Evolutionary conservation across 2,113 vertebrate genomes (phyloP), one percentile per base, ranked within the genome.

Genomic region (Siphamia tubifer): DNA sequence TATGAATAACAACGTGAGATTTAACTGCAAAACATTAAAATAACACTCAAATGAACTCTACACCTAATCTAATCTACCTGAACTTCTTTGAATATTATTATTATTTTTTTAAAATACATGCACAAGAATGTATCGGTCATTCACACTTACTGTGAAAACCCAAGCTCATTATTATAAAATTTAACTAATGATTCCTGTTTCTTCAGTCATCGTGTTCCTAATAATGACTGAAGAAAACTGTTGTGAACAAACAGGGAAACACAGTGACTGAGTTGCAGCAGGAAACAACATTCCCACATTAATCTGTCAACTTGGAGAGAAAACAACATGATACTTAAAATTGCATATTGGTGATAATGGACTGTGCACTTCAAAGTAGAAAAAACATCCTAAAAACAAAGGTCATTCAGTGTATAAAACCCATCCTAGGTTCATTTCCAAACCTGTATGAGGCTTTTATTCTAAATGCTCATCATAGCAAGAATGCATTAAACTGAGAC

Each of bases 401-500:
- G 64, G 42, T 43, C 7, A 40, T 36, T 48, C 16, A 2, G 24
- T 36, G 27, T 40, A 25, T 4, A 10, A 65, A 63, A 48, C 17
- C 44, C 6, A 80, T 66, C 9, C 19, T 21, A 35, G 19, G 53
- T 36, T 64, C 32, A 32, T 51, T 69, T 36, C 60, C 62, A 56
- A 69, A 40, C 79, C 30, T 60, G 45, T 78, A 19, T 42, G 47
- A 44, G 36, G 27, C 66, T 52, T 73, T 82, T 63, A 58, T 42
- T 62, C 8, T 6, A 48, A 51, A 51, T 68, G 61, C 67, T 31
- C 49, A 62, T 32, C 38, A 28, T 71, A 79, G 82, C 24, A 74
- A 84, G 70, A 79, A 67, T 77, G 47, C 56, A 74, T 71, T 25
- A 73, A 3, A 36, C 6, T n/a, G 30, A 61, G 47, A 65, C 62